Base-by-base conservation (phyloP, 2,888 invertebrate species). In the Candidula unifasciata region DNA sequence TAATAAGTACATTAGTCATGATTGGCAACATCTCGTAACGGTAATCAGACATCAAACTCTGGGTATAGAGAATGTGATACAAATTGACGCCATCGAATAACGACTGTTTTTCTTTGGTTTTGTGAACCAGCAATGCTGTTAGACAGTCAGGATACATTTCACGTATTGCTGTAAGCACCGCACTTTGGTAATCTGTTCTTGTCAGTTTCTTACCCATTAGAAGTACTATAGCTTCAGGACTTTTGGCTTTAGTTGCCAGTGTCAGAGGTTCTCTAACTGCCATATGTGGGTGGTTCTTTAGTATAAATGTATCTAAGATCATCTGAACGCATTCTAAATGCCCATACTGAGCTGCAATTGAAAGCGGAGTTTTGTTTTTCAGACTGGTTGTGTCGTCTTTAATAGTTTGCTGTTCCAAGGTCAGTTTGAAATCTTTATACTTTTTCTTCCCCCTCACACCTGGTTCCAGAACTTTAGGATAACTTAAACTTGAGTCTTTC, bases 71-170 rank as follows among this genome's bases (percentile, higher is more conserved):
- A 10, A 85, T 57, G 54, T 85, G 85, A 77, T 66, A 85, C 33
- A 85, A 66, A 33, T 85, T 85, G 30, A 66, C 57, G 13, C 85
- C 81, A 68, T 85, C 85, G 77, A 85, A 85, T 44, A 85, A 8
- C 27, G 64, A 21, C 35, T 60, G 24, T 24, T 81, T 35, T 13
- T 81, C 77, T 27, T 77, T 85, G 21, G 44, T 60, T 64, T 66
- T 64, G 10, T 30, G 16, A 6, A n/a, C 54, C 37, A 85, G 35
- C n/a, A 85, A 68, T 6, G 80, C 81, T 57, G 68, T 64, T 8
- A 85, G 52, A 68, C 85, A 77, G 27, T 76, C 85, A 30, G 85
- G 85, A 44, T 81, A 85, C 76, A 81, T 68, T 10, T 85, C 81
- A 16, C 85, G 66, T 21, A 85, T 74, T 0, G 85, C 66, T 30